Evolutionary conservation across 2,888 invertebrate genomes (phyloP).

Genomic region (Meiosimyza platycephala): DNA sequence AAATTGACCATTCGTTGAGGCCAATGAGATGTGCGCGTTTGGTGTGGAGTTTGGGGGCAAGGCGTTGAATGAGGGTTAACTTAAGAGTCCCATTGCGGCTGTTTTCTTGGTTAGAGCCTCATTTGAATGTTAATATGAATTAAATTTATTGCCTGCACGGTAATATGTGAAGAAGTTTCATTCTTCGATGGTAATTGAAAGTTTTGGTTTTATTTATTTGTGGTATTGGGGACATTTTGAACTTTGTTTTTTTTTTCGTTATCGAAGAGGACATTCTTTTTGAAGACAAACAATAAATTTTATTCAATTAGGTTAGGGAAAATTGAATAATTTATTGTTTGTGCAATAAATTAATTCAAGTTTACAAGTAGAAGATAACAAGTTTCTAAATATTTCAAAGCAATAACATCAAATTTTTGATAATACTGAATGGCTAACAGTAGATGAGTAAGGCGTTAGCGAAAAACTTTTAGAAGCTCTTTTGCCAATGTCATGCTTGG

Average conservation of each 20-base stretch:
- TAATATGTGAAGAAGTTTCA: slow-evolving; percentile 31
- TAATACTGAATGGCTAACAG: no score
- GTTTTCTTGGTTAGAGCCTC: slow-evolving; percentile 41
- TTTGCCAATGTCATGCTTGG: no score
- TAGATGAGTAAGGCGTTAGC: no score
- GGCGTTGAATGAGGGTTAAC: slow-evolving; percentile 9
- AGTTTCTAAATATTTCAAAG: no score
- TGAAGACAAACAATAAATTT: not conserved
- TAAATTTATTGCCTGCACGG: slow-evolving; percentile 36
- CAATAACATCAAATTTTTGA: no score
- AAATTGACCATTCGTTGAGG: slow-evolving; percentile 6
- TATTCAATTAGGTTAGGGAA: slow-evolving; percentile 7
- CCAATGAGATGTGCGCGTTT: not conserved
- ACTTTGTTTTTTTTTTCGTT: not conserved
- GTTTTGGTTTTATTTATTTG: slow-evolving; percentile 20
- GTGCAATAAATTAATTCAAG: not conserved
- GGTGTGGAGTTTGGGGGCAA: not conserved
- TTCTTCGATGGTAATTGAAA: not conserved
- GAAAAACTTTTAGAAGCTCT: no score
- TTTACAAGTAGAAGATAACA: no score
- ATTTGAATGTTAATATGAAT: slow-evolving; percentile 40
- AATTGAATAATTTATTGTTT: slow-evolving; percentile 18
- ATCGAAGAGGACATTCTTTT: not conserved
- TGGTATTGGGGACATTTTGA: not conserved
- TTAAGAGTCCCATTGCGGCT: slow-evolving; percentile 42